Evolutionary conservation across 2,113 vertebrate species (phyloP), one percentile per base, ranked within the genome.

Genomic region (human): DNA sequence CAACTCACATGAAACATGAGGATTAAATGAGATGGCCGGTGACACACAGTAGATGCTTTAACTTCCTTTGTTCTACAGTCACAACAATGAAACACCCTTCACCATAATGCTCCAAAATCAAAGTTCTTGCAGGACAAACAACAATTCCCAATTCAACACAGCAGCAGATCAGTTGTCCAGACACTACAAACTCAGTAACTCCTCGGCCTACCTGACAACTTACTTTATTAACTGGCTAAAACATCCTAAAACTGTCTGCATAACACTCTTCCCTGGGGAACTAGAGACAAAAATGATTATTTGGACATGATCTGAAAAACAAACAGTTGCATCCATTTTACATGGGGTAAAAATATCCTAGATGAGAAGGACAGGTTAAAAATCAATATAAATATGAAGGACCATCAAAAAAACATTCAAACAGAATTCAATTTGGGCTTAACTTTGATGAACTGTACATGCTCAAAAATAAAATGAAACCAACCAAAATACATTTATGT

Each of bases 401-500:
- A 27, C 72, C 14, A 27, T 64, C 50, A 64, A 92, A 73, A 92
- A 93, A 89, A 55, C 52, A 93, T 90, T 40, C 85, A 93, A 94
- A 97, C 1, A 70, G 43, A 96, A 95, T 43, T 55, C 90, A 55
- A 27, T 68, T 81, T 72, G 80, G 76, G 83, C 83, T 87, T 91
- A 20, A 45, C 70, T 96, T 89, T 66, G 79, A 96, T 87, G 90
- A 23, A 50, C 55, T 79, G 27, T n/a, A 75, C 27, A 61, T 20
- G 87, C 79, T 95, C 68, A 75, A 72, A 95, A 91, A 72, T 79
- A 94, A 97, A 92, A 94, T 79, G 40, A 35, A 93, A 86, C 57
- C 90, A 61, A 90, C 85, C 75, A 55, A 90, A 94, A 85, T 84
- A 38, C 32, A 83, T 55, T 92, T 59, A 57, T 68, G 18, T 86